Evolutionary conservation across 35 echinoderm and acorn worm genomes (phyloP), one percentile per base, ranked within the genome.

Genomic region (Apostichopus parvimensis): DNA sequence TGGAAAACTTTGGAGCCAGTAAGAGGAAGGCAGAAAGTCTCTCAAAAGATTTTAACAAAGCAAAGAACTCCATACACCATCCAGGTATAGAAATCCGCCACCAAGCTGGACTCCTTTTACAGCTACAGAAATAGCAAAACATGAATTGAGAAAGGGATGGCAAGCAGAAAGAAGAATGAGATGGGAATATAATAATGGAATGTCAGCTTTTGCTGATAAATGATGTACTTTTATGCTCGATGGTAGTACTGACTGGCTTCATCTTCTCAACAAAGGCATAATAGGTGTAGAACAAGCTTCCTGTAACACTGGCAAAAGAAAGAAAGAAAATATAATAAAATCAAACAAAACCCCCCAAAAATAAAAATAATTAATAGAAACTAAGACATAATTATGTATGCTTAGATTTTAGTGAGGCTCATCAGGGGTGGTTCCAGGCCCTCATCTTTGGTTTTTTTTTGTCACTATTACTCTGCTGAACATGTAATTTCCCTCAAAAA

Each of bases 281-380:
- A 25, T 90, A 90, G 11, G 88, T 90, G 88, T 90, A 90, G 21
- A 90, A 90, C 20, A 90, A 52, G 21, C 88, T 90, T 14, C 88
- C 88, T 25, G 64, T 0, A 10, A 90, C 88, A 56, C 88, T 90
- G 88, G 11, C 14, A 15, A 15, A 22, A 45, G 59, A 87, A 87
- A 9, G 6, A 87, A 55, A 82, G 1, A 87, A 70, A 87, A 12
- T 62, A 58, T 9, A n/a, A 62, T 23, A 56, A 87, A 87, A 11
- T 17, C 15, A 23, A 8, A 66, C 6, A 71, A 66, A 28, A 62
- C 4, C 17, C 1, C 34, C 34, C 34, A 45, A 45, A 45, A 4
- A 45, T 4, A 45, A 45, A 45, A 6, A 18, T 78, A 18, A 26
- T 78, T 8, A 18, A 20, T 7, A 11, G 21, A 54, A 57, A 53